Evolutionary conservation across 2,797 vertebrate species (phyloP).

Genomic region (Melanotaenia boesemani): DNA sequence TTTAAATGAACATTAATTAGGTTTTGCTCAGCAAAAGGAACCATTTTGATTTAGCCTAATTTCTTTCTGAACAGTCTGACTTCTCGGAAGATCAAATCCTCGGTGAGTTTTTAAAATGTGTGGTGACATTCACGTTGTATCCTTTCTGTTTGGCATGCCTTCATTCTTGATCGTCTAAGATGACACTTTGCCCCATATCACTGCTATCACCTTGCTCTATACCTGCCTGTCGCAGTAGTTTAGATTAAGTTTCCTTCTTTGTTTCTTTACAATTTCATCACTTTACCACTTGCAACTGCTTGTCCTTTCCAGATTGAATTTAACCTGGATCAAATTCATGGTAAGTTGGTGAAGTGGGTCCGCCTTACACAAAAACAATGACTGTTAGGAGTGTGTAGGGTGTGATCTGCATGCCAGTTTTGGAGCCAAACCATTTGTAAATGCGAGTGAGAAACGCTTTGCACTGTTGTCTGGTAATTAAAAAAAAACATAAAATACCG

Average conservation of each 20-base stretch:
- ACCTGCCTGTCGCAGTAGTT: slow-evolving; percentile 50
- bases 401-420: slow-evolving; percentile 74
- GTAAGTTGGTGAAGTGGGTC: slow-evolving; percentile 82
- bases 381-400: slow-evolving; percentile 56
- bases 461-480: slow-evolving; percentile 44
- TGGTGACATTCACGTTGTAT: slow-evolving; percentile 23
- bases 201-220: slow-evolving; percentile 60
- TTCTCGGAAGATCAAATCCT: slow-evolving; percentile 88
- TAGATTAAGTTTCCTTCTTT: slow-evolving; percentile 48
- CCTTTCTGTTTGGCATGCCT: slow-evolving; percentile 46
- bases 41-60: slow-evolving; percentile 66
- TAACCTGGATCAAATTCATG: slow-evolving; percentile 91
- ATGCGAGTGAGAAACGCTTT: slow-evolving; percentile 41
- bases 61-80: slow-evolving; percentile 86
- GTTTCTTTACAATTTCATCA: slow-evolving; percentile 66
- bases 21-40: slow-evolving; percentile 25
- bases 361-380: slow-evolving; percentile 30
- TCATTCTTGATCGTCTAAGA: slow-evolving; percentile 55
- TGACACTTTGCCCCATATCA: slow-evolving; percentile 60
- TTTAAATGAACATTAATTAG: slow-evolving; percentile 18
- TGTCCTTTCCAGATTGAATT: slow-evolving; percentile 90
- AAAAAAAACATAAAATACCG: slow-evolving; percentile 12
- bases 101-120: slow-evolving; percentile 77
- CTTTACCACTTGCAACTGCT: slow-evolving; percentile 77
- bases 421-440: slow-evolving; percentile 26